A percentile compares a stretch with the other conserved stretches of the same genome.
Conservation (phyloP, 2,113 vertebrate genomes). For the Labeo rohita region DNA sequence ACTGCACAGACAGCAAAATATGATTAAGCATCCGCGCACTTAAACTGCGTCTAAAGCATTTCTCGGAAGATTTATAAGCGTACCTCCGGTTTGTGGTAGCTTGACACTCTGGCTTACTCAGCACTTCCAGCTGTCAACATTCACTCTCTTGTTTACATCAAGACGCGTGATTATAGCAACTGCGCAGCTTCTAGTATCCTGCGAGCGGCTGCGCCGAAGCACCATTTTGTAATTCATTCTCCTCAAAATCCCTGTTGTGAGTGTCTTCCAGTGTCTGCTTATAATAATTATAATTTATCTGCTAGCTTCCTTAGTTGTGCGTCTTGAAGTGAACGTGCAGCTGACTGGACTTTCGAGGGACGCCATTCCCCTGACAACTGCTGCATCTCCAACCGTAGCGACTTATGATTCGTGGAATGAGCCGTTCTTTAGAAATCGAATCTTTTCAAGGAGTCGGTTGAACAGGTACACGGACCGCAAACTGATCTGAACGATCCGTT, state of each 20-base stretch:
- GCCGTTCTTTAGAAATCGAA: not conserved
- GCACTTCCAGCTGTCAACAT: conserved; percentile 19
- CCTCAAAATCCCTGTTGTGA: not conserved
- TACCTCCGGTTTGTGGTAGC: not conserved
- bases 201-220: not conserved
- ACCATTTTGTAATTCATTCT: conserved; percentile 27
- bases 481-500: not conserved
- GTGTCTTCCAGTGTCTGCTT: not conserved
- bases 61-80: not conserved
- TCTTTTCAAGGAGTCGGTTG: not conserved
- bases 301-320: not conserved
- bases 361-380: conserved; percentile 61
- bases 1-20: not conserved
- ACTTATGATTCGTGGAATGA: not conserved
- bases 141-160: conserved; percentile 51
- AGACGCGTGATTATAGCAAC: conserved; percentile 15
- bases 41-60: not conserved
- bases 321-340: conserved; percentile 12
- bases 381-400: conserved; percentile 35
- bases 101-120: conserved; percentile 6
- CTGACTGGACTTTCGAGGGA: conserved; percentile 12
- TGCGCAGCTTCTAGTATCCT: conserved; percentile 25
- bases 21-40: not conserved
- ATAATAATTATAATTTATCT: not conserved
- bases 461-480: not conserved